Conservation (phyloP, 2,888 invertebrate species). For the Gryllus longicercus region DNA sequence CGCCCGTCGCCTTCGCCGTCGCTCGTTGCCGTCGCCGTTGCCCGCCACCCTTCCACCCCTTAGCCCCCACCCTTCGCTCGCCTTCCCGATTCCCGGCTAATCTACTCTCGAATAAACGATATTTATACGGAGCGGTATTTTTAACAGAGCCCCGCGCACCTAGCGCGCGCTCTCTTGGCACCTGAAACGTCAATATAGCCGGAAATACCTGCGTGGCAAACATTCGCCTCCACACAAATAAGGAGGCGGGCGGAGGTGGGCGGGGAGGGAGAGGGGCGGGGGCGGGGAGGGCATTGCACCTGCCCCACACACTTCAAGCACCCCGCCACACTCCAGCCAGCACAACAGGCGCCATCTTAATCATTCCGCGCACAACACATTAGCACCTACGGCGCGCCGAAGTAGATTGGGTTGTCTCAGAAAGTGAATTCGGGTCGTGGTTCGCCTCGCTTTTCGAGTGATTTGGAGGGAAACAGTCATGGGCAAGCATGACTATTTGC, state of each 20-base stretch:
- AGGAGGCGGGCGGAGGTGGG: too few relatives aligned
- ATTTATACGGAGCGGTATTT: neutral
- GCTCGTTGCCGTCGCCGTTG: neutral
- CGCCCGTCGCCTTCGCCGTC: neutral
- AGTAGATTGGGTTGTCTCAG: too few relatives aligned
- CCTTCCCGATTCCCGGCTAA: neutral
- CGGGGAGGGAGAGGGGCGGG: neutral
- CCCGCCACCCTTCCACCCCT: neutral
- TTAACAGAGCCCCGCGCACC: neutral
- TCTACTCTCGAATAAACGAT: slow-evolving; percentile 17
- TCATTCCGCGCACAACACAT: slow-evolving; percentile 1
- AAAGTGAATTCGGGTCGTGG: too few relatives aligned
- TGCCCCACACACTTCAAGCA: neutral
- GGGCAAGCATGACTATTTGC: too few relatives aligned
- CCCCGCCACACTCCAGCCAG: neutral
- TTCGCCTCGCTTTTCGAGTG: too few relatives aligned
- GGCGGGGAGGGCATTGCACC: neutral
- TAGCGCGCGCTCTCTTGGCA: neutral
- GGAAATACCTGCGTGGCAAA: neutral
- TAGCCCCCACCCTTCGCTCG: neutral
- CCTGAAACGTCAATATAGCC: slow-evolving; percentile 7
- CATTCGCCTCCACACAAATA: neutral
- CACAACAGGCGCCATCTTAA: neutral
- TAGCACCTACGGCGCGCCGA: neutral
- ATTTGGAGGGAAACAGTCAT: too few relatives aligned